Base-by-base conservation (phyloP, 1,140 invertebrate genomes). In the Formica exsecta region DNA sequence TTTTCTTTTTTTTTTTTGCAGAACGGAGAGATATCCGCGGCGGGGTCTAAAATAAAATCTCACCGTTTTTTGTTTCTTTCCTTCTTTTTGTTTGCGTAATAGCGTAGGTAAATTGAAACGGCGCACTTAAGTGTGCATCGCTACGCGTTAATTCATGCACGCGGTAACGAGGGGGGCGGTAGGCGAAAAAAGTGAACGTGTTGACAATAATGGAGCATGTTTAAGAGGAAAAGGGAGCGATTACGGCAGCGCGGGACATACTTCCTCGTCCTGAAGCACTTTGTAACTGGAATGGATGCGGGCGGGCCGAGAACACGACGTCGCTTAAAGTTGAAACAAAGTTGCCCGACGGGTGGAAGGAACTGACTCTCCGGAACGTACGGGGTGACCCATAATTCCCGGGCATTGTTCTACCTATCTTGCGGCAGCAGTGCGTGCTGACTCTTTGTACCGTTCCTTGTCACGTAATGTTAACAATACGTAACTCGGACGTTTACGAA, bases 291-390 rank as follows among this genome's bases (percentile, higher is more conserved):
- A 85, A 90, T 90, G 89, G 89, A 90, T 90, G 88, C 88, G 88
- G 75, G 86, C 64, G 59, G 65, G 71, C 44, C 88, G 87, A 73
- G 87, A 90, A 90, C 86, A 80, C 88, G 81, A 87, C 86, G 77
- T 88, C 87, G 88, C 86, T 90, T 90, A 85, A 90, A 90, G 88
- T 90, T 90, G 88, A 90, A 90, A 90, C 86, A 90, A 90, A 90
- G 86, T 90, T 90, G 80, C 41, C 29, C 57, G 66, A 41, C 59
- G 64, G 64, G 32, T 79, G 64, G 59, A 74, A 61, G 79, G 25
- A 74, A 83, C 79, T 83, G 79, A 83, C 79, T 83, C 68, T 16
- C 51, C 54, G 57, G 38, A 74, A 83, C 19, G 68, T 61, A 74
- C 79, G 79, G 68, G 79, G 79, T 83, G 79, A 83, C 68, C 79